A percentile compares a stretch with the other conserved stretches of the same genome.
These are phyloP conservation scores for Choloepus hoffmanni DNA, from an alignment of 2,113 vertebrate genomes.

Conservation along the genomic window DNA sequence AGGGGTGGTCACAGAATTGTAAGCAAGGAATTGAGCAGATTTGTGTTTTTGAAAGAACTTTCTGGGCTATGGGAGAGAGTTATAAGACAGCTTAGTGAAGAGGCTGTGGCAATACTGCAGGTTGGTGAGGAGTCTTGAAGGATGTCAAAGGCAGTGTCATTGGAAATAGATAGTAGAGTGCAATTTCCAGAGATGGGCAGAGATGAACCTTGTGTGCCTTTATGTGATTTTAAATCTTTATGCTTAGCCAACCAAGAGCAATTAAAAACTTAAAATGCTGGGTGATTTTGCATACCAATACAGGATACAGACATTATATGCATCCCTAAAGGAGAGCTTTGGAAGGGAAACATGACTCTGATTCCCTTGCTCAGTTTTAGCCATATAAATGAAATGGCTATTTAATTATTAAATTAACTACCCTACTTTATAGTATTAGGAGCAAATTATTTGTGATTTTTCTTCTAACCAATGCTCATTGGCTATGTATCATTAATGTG, in stretches of 20 bases:
- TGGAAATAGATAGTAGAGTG: not conserved
- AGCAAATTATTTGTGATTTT: not conserved
- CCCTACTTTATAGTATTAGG: not conserved
- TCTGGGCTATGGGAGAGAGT: not conserved
- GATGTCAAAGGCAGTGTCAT: not conserved
- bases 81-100: not conserved
- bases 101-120: not conserved
- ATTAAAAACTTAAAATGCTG: not conserved
- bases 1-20: not conserved
- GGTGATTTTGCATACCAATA: not conserved
- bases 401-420: not conserved
- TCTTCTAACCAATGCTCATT: not conserved
- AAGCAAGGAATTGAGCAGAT: not conserved
- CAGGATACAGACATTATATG: not conserved
- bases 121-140: not conserved
- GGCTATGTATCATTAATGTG: not conserved
- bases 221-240: not conserved
- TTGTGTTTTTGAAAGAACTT: slow-evolving; percentile 11
- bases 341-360: not conserved
- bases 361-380: not conserved
- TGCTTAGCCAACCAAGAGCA: not conserved
- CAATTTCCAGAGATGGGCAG: not conserved
- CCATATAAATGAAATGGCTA: not conserved
- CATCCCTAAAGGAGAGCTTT: not conserved
- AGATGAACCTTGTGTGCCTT: not conserved